Base-by-base conservation (phyloP, 2,888 invertebrate species). In the Cheilosia pagana region DNA sequence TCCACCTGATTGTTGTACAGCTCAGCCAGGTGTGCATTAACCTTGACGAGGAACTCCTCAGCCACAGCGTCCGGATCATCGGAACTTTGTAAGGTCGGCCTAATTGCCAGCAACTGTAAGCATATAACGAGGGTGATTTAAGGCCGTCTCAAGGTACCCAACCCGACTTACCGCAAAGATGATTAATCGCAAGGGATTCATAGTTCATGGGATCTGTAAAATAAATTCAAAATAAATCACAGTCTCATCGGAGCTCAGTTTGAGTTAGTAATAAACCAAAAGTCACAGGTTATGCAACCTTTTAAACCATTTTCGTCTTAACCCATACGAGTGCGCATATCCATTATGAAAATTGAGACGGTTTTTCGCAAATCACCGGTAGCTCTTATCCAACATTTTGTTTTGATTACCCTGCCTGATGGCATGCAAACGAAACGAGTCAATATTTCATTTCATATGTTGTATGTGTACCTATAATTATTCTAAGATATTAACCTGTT, bases 1-100 rank as follows among this genome's bases (percentile, higher is more conserved):
- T 90, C 81, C 0, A 88, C 87, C 50, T 90, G 89, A 72, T 89
- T 88, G 68, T 91, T 90, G 52, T 89, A 89, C 1, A 89, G 75
- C 1, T 70, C 50, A 1, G 88, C 88, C 7, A 90, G 70, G 3
- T 88, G 87, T 14, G 83, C 82, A 86, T 91, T 91, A n/a, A 89
- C 88, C n/a, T 87, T 87, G 3, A 59, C 71, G 0, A 91, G 78
- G 48, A 90, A 90, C 12, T 83, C 70, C 0, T 81, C 68, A 2
- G 89, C 75, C 0, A 82, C 87, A 0, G 43, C 21, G 62, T 89
- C 53, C 3, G 87, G 75, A 35, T 70, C 57, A 1, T 86, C 21
- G 6, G 60, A 10, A 31, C n/a, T 28, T 16, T 85, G 59, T n/a
- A 62, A 41, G 0, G 43, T 48, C 4, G 75, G 65, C n/a, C 50